Evolutionary conservation across 2,113 vertebrate genomes (phyloP), one percentile per base, ranked within the genome.

Genomic region (Rhabdomys dilectus): DNA sequence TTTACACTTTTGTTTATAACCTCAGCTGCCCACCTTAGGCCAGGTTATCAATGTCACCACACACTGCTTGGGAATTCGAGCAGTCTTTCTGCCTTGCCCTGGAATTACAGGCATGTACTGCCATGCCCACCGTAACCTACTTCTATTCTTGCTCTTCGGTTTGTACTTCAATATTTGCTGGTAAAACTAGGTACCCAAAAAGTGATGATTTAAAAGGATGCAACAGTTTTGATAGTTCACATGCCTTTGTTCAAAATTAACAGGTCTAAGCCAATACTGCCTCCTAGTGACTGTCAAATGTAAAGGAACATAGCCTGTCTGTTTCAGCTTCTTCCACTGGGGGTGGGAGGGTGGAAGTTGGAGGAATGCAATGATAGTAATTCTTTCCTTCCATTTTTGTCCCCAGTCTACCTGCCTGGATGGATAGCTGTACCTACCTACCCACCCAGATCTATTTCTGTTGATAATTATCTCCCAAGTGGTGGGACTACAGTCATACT

Each of bases 1-100:
- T 31, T 64, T 31, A 97, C 91, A 95, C 91, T 90, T 98, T 97
- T 94, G 97, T 96, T 97, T 84, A 42, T 53, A 76, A 73, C 1
- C 29, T 42, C 48, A 4, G 4, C 62, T 5, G 31, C 29, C 10
- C 17, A 21, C 42, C 42, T 68, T 22, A 51, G 11, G 53, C 16
- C 13, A 53, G 5, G 36, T n/a, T 51, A n/a, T 88, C 31, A 51
- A 22, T 13, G 6, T 51, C 6, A 34, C 45, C 42, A 34, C 19
- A 29, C 13, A 51, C 2, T 21, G 7, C 21, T 53, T n/a, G 31
- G 64, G 21, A 88, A 22, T 88, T 53, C 36, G 1, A 70, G 64
- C 82, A 66, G 42, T 10, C 31, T 45, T 42, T 34, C 26, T n/a
- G 45, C 29, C 60, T 45, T 11, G 11, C n/a, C 21, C 45, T 51